Base-by-base conservation (phyloP, 2,113 vertebrate genomes). In the Chlorodrepanis virens region DNA sequence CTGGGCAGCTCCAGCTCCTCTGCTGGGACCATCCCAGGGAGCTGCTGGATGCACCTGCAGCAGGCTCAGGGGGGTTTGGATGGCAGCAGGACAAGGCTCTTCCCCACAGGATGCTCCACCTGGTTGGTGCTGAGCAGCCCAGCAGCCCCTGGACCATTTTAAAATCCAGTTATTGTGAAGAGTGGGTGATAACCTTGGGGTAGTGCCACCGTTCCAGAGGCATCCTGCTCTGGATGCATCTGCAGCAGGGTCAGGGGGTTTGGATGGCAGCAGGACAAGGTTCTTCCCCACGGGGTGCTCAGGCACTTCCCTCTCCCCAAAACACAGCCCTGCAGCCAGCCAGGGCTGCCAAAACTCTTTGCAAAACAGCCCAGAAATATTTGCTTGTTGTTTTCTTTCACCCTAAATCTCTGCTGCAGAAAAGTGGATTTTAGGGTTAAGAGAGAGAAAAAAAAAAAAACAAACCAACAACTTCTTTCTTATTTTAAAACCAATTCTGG, bases 161-260 rank as follows among this genome's bases (percentile, higher is more conserved):
- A 74, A 79, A 64, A 22, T 11, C 10, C 2, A 2, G 5, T 37
- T 45, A 56, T 52, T 61, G 22, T 4, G 13, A 11, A 52, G 22
- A 44, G 42, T 23, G 71, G 19, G 74, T 91, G 89, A 94, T 25
- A 94, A 91, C 80, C 83, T 64, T 59, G 87, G 93, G 71, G 93
- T 44, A 93, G 65, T 54, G 70, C 28, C 93, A 79, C 87, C 28
- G 12, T 22, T 91, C 53, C 89, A 89, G 93, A 97, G 87, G 68
- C 90, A 91, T 68, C 97, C 92, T 27, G 68, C 11, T 44, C 42
- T 42, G 42, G 39, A 39, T 39, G 39, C 50, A 22, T 0, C 31
- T 21, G 31, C 5, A 65, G 42, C 49, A 6, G 24, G 11, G 40
- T 0, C 64, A 11, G 57, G 42, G 20, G 40, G 4, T 3, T 10